These are phyloP conservation scores for Eptesicus fuscus DNA, from an alignment of 2,113 vertebrate genomes.

Conservation along the genomic window DNA sequence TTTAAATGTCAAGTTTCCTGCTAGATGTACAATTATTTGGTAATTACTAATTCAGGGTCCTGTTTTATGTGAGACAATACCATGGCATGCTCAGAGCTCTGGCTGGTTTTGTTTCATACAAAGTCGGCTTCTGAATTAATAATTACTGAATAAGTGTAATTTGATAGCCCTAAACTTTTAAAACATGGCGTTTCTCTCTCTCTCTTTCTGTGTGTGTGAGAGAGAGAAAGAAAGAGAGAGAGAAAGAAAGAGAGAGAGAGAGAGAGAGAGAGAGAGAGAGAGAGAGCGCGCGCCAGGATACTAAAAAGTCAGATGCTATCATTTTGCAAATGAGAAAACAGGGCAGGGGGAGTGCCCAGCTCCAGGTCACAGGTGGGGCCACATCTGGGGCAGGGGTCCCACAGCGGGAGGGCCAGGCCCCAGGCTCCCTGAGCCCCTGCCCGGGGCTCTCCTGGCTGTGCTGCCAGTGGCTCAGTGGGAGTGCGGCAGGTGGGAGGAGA, in stretches of 20 bases:
- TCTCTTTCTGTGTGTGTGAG: background rate
- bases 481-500: background rate
- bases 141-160: background rate
- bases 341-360: background rate
- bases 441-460: background rate
- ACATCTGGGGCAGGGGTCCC: background rate
- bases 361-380: background rate
- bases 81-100: background rate
- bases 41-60: background rate
- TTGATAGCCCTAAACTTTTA: background rate
- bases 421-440: background rate
- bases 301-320: background rate
- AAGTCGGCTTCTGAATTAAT: background rate
- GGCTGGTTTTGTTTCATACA: background rate
- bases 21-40: background rate
- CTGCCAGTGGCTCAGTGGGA: background rate
- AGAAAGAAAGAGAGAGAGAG: background rate
- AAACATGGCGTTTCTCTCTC: background rate
- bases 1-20: slow-evolving; percentile 46
- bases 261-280: background rate
- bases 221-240: background rate
- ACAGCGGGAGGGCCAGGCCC: background rate
- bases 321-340: background rate
- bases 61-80: background rate
- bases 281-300: background rate